These are phyloP conservation scores for Bradynema listronoti DNA, from an alignment of 1,140 invertebrate genomes.

Conservation along the genomic window DNA sequence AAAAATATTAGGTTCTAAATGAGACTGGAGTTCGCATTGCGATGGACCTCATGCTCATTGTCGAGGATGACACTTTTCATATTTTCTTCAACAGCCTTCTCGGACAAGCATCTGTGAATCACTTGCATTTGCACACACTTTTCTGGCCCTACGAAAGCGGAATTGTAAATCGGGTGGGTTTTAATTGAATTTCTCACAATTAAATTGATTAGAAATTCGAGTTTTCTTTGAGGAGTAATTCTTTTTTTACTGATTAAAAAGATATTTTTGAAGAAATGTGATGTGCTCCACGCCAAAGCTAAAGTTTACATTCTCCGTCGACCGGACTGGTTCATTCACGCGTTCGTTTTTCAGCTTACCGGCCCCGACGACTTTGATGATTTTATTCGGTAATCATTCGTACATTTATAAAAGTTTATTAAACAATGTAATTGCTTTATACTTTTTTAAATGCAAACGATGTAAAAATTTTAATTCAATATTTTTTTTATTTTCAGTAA, in stretches of 20 bases:
- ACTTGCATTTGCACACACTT: slow-evolving; percentile 54
- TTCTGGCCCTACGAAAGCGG: slow-evolving; percentile 57
- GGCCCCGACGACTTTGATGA: slow-evolving; percentile 34
- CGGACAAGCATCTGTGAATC: slow-evolving; percentile 56
- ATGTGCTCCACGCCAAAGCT: not conserved
- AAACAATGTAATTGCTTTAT: not conserved
- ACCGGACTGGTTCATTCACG: slow-evolving; percentile 48
- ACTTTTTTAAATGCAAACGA: slow-evolving; percentile 11
- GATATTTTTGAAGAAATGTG: not conserved
- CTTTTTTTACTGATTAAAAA: too few relatives aligned
- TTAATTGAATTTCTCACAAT: not conserved
- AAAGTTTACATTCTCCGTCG: slow-evolving; percentile 41
- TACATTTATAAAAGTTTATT: not conserved
- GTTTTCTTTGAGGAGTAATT: slow-evolving; percentile 1
- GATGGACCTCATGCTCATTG: slow-evolving; percentile 49
- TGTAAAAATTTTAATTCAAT: too few relatives aligned
- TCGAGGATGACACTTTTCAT: slow-evolving; percentile 48
- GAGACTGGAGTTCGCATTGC: slow-evolving; percentile 42
- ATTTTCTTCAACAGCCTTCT: slow-evolving; percentile 51
- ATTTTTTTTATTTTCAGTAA: slow-evolving; percentile 23
- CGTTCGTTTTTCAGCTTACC: slow-evolving; percentile 51
- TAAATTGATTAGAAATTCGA: not conserved
- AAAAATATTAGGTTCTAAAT: slow-evolving; percentile 38
- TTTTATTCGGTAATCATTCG: slow-evolving; percentile 36
- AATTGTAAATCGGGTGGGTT: slow-evolving; percentile 38